Evolutionary conservation across 2,888 invertebrate genomes (phyloP).

Genomic region (Diplazon laetatorius): DNA sequence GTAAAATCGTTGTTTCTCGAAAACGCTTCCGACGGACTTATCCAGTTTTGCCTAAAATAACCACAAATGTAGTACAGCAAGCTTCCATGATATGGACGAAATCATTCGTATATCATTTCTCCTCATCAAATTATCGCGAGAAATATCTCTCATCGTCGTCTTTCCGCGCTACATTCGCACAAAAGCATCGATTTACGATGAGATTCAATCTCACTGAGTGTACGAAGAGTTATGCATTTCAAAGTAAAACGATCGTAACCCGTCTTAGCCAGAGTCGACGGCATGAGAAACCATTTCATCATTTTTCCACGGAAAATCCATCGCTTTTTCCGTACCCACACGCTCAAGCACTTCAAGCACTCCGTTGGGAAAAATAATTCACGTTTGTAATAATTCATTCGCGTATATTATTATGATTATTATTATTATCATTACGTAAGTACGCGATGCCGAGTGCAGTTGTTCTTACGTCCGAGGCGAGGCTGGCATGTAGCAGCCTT

Average conservation of each 20-base stretch:
- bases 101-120: not conserved
- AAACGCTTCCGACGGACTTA: no score
- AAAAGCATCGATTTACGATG: constrained; percentile 28
- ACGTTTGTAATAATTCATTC: constrained; percentile 20
- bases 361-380: constrained; percentile 28
- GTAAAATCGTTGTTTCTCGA: no score
- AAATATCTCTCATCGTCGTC: not conserved
- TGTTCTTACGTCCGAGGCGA: constrained; percentile 12
- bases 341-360: not conserved
- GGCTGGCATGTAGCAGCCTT: constrained; percentile 26
- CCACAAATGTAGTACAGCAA: no score
- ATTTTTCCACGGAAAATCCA: constrained; percentile 45
- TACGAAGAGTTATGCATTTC: constrained; percentile 40
- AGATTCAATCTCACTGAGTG: constrained; percentile 56
- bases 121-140: not conserved
- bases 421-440: constrained; percentile 20
- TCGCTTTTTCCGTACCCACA: not conserved
- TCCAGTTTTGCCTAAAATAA: no score
- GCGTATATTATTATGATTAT: not conserved
- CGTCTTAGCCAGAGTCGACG: not conserved
- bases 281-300: constrained; percentile 31
- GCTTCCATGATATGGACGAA: no score
- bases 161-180: not conserved
- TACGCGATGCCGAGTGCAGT: not conserved
- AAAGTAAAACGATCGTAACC: constrained; percentile 38